These are phyloP conservation scores for Aporophyla lueneburgensis DNA, from an alignment of 2,888 invertebrate species.

Conservation along the genomic window DNA sequence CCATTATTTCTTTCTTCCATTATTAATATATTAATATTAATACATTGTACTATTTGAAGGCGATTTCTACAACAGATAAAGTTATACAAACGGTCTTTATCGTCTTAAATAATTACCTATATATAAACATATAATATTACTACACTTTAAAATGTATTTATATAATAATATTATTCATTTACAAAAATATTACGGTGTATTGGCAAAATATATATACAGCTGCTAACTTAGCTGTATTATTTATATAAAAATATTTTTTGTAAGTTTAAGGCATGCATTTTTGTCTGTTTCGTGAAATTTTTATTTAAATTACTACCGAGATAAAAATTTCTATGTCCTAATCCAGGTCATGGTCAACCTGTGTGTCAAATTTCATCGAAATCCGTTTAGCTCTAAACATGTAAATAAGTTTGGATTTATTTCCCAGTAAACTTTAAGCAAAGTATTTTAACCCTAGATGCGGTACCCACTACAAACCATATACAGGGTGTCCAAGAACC, in stretches of 20 bases:
- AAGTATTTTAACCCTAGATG: background rate
- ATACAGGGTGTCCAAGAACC: no score
- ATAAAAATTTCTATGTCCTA: background rate
- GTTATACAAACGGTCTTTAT: background rate
- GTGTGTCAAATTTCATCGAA: background rate
- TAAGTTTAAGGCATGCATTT: background rate
- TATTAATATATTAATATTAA: background rate
- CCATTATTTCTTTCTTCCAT: background rate
- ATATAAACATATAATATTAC: background rate
- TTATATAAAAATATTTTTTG: background rate
- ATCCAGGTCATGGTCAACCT: background rate
- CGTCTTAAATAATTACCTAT: background rate
- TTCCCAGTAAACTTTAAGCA: background rate
- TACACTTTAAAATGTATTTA: background rate
- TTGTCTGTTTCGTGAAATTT: no score
- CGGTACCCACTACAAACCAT: background rate
- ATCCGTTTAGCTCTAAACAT: background rate
- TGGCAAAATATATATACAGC: slow-evolving; percentile 9
- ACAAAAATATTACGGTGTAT: slow-evolving; percentile 21
- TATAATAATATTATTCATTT: background rate
- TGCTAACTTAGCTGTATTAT: background rate
- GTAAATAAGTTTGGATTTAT: background rate
- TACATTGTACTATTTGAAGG: slow-evolving; percentile 41
- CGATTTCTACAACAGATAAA: slow-evolving; percentile 39
- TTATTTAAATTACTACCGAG: background rate